Evolutionary conservation across 1,140 invertebrate species (phyloP), one percentile per base, ranked within the genome.

Genomic region (Magallana gigas): DNA sequence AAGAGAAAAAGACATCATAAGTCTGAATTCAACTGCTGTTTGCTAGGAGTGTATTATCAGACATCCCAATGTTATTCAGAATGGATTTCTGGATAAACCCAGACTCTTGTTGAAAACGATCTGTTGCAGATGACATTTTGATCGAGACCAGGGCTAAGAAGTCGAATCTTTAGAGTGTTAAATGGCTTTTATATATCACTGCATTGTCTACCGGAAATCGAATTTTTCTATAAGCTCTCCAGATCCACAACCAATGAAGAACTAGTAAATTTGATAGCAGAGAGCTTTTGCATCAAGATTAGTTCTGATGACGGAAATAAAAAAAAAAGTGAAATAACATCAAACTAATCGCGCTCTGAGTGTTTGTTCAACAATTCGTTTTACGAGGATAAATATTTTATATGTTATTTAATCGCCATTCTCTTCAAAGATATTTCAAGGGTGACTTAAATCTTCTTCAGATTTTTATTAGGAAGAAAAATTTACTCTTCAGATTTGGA

Each of bases 51-150:
- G 60, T 7, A 62, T 62, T 62, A 12, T n/a, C 5, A 62, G 60
- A 16, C 60, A 62, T 62, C 36, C 60, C 60, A 71, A 18, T 23
- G 9, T 76, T 29, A 29, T 36, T 29, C 23, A 76, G 4, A 76
- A 29, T 12, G 18, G 36, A 36, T 76, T 76, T 29, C 36, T 76
- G 18, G 18, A 76, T 76, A 76, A 76, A 76, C 23, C 68, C 68
- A 76, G 68, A 76, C 23, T 76, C 9, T 23, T 36, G 68, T 8
- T 36, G 3, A 18, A 48, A 29, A 11, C 23, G 68, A 76, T 76
- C 23, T 76, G 68, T 76, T 76, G 23, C 68, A 76, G 68, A 48
- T 76, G 68, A 76, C 68, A 76, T 76, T 76, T 76, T 76, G 68
- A 76, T 76, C 68, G 68, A 76, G 68, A 29, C 68, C 68, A 76